Conservation (phyloP, 2,888 invertebrate species). For the Ommatoiulus sabulosus region DNA sequence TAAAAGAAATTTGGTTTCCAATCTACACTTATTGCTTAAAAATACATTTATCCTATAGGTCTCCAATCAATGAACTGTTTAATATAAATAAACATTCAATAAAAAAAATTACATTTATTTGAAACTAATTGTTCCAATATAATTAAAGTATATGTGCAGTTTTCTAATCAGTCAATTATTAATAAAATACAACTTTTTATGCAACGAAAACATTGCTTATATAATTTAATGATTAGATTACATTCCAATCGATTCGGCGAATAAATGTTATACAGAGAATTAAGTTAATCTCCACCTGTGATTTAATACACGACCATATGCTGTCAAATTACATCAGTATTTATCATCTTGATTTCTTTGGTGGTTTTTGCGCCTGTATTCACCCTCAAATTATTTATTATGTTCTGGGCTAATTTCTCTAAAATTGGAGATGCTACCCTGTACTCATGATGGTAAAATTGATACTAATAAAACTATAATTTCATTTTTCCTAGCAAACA, state of each 20-base stretch:
- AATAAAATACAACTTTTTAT: constrained; percentile 26
- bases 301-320: not conserved
- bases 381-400: not conserved
- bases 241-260: not conserved
- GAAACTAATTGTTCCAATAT: too few species aligned
- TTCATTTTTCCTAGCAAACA: not conserved
- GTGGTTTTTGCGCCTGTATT: not conserved
- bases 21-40: not conserved
- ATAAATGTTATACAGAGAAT: not conserved
- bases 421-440: not conserved
- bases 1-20: not conserved
- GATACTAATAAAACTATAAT: not conserved
- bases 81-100: not conserved
- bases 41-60: not conserved
- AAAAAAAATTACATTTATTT: too few species aligned
- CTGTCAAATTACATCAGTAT: not conserved
- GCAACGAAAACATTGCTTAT: constrained; percentile 4
- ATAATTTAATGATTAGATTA: constrained; percentile 20
- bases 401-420: not conserved
- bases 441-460: not conserved
- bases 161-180: not conserved
- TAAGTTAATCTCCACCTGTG: not conserved
- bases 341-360: not conserved
- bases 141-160: too few species aligned
- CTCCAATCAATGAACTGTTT: not conserved